Percentiles rank a stretch among this genome's conserved stretches.
Evolutionary conservation across 2,797 vertebrate species (phyloP).

Genomic region (Glyptemys insculpta): DNA sequence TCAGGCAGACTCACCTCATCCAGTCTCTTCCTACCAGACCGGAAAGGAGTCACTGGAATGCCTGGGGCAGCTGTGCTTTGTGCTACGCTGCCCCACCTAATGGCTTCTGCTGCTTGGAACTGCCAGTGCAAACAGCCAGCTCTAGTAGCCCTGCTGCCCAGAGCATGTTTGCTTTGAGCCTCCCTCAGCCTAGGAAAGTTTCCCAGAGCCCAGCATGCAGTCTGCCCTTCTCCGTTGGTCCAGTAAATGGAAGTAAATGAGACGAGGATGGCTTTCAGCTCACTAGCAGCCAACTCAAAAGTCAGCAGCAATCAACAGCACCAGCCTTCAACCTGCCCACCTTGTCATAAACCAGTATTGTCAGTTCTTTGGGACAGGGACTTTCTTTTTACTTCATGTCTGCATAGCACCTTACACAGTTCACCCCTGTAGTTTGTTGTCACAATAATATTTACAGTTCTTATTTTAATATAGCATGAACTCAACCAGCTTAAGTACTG

Average conservation of each 20-base stretch:
- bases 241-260: neutral
- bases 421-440: neutral
- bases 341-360: slow-evolving; percentile 59
- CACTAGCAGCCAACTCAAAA: neutral
- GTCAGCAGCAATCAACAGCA: neutral
- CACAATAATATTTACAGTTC: neutral
- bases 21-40: neutral
- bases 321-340: neutral
- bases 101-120: neutral
- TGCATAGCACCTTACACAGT: neutral
- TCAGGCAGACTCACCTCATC: neutral
- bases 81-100: neutral
- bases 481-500: neutral
- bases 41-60: too few relatives aligned
- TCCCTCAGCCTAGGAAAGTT: neutral
- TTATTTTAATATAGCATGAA: neutral
- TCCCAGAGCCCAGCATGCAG: neutral
- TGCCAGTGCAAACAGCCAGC: neutral
- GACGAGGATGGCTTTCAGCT: neutral
- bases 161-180: neutral
- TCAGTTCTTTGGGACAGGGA: neutral
- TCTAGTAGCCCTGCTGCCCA: neutral
- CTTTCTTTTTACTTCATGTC: neutral
- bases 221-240: neutral
- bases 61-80: too few relatives aligned